Evolutionary conservation across 2,113 vertebrate genomes (phyloP), one percentile per base, ranked within the genome.

Genomic region (Hippocampus mohnikei): DNA sequence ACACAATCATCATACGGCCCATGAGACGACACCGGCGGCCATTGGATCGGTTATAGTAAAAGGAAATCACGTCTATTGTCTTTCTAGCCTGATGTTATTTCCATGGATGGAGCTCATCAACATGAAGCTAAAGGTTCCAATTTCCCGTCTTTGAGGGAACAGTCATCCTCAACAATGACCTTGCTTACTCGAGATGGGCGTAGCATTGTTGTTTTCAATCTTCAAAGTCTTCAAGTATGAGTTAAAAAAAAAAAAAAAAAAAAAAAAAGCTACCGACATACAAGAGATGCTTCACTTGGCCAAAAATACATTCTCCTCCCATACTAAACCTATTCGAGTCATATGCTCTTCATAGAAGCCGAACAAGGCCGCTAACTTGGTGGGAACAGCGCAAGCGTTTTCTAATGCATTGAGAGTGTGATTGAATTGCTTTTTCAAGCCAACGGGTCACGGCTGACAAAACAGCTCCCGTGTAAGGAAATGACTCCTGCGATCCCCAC

Each of bases 61-160:
- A 76, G 81, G 81, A 83, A 88, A 83, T 71, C 2, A 58, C 67
- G 20, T 33, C 52, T 53, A 85, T 88, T 87, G 84, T 90, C 80
- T 70, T 53, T 37, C 3, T 27, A 40, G 40, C 27, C 55, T 44
- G 42, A 72, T 59, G 66, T 71, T 6, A 75, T 87, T 86, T 67
- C 83, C 84, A 88, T 50, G 78, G 76, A 65, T 46, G 21, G 73
- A 25, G n/a, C 62, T 76, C 69, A 83, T 82, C 74, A 73, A 37
- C 60, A 48, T 75, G 6, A 9, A 73, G 44, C 66, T 60, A 27
- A 69, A 37, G 18, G 46, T 65, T 55, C 42, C 41, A 65, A 65
- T 46, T 65, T 65, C 41, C 63, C 18, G 42, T 46, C 63, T 71
- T 66, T 11, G 3, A 69, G 18, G 84, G 82, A 69, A 42, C 20